Evolutionary conservation across 2,888 invertebrate genomes (phyloP), one percentile per base, ranked within the genome.

Genomic region (Colostygia pectinataria): DNA sequence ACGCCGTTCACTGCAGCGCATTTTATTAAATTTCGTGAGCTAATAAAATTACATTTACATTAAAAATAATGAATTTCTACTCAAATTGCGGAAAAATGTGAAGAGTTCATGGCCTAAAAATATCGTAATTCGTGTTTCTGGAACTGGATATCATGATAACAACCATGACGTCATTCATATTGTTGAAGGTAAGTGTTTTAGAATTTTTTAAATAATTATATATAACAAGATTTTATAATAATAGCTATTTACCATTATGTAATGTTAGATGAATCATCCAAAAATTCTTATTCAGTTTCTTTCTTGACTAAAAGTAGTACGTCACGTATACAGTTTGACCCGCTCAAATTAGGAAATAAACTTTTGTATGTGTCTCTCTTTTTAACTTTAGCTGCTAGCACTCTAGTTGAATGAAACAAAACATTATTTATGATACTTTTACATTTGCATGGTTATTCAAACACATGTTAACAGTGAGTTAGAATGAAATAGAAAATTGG

Each of bases 131-230:
- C 73, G 82, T 85, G 80, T 71, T 75, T 74, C 64, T 70, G 66
- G 80, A 83, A 78, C 85, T 83, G 80, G 80, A 87, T 85, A 90
- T 78, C 80, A 90, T 91, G 90, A 89, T 87, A 86, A 90, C 90
- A 86, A 90, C 82, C 80, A 91, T 91, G 91, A 89, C 91, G 89
- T 91, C 91, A 86, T 90, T 90, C 76, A 90, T 91, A 75, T 74
- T 90, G 52, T 80, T 91, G 55, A 90, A 90, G 89, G 91, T 91
- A 80, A 83, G 84, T 63, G 51, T 54, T 66, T 45, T 46, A 25
- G 13, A 41, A 47, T 27, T 49, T 49, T 10, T 50, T 48, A 43
- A 31, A 32, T 2, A 1, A 42, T 34, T 31, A 27, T 7, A 47
- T 49, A 45, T 48, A 43, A 15, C 24, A 9, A 29, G 12, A 18